Percentiles rank a stretch among this genome's conserved stretches.
These are phyloP conservation scores for Leptobrachium ailaonicum DNA, from an alignment of 2,113 vertebrate genomes.

Conservation along the genomic window DNA sequence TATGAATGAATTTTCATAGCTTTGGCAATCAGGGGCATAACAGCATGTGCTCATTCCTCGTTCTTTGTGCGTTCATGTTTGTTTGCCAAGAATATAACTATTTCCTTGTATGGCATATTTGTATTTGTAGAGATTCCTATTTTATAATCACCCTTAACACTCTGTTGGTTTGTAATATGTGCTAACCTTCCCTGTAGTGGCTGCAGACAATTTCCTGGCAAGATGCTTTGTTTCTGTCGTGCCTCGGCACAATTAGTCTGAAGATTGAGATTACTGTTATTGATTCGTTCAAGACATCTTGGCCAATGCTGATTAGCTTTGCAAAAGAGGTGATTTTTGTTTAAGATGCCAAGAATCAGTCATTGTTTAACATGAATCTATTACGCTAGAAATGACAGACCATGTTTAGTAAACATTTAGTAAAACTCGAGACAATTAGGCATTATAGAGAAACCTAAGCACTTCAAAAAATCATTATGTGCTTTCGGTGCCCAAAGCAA, in stretches of 20 bases:
- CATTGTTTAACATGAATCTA: conserved; percentile 17
- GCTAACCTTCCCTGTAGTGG: neutral
- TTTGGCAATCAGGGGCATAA: conserved; percentile 24
- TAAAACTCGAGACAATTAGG: neutral
- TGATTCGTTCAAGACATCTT: neutral
- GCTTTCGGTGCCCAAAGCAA: neutral
- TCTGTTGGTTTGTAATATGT: conserved; percentile 18
- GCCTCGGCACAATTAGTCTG: conserved; percentile 11
- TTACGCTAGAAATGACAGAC: neutral
- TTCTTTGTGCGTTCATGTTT: conserved; percentile 5
- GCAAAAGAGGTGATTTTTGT: conserved; percentile 23
- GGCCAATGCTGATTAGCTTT: conserved; percentile 21
- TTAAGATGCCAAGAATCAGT: neutral
- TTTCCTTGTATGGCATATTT: conserved; percentile 32
- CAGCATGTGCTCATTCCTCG: conserved; percentile 5
- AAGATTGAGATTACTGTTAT: neutral
- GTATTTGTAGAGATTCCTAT: conserved; percentile 25
- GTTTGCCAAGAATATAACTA: conserved; percentile 18
- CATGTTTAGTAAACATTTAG: conserved; percentile 16
- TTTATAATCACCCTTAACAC: conserved; percentile 8
- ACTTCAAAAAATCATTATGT: neutral
- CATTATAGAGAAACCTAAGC: neutral
- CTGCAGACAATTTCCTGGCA: conserved; percentile 26
- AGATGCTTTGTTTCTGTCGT: neutral
- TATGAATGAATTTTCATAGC: conserved; percentile 21